phyloP scores from a whole-genome alignment of 1,140 invertebrate genomes.

The Zaprionus ornatus region DNA sequence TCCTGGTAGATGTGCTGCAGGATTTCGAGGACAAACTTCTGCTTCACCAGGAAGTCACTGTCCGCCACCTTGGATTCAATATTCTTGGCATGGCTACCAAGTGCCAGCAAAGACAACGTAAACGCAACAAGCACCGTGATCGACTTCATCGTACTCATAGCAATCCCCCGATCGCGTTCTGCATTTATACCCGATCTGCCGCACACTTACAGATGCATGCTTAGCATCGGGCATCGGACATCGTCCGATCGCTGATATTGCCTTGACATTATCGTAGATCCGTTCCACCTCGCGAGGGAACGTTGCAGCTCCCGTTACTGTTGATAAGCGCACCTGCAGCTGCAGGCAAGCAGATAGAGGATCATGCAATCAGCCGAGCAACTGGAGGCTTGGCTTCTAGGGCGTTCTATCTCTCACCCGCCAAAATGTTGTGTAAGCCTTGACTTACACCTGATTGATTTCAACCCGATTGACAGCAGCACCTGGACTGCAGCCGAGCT shows the following conservation, averaged over 20 bases:
- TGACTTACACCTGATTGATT: background rate
- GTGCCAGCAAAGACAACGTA: slow-evolving; percentile 62
- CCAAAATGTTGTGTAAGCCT: background rate
- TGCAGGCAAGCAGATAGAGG: background rate
- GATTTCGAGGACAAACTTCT: slow-evolving; percentile 85
- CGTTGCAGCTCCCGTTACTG: background rate
- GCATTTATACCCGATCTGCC: slow-evolving; percentile 58
- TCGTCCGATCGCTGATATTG: slow-evolving; percentile 38
- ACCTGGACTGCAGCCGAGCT: slow-evolving; percentile 11
- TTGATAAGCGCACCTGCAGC: slow-evolving; percentile 24
- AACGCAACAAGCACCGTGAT: slow-evolving; percentile 73
- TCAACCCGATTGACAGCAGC: background rate
- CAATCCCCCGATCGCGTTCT: slow-evolving; percentile 27
- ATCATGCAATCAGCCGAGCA: background rate
- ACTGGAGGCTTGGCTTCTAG: slow-evolving; percentile 18
- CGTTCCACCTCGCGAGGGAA: slow-evolving; percentile 38
- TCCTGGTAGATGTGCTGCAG: slow-evolving; percentile 85
- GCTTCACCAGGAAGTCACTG: slow-evolving; percentile 86
- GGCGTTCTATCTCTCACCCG: background rate
- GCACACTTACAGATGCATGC: slow-evolving; percentile 17
- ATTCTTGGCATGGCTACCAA: slow-evolving; percentile 83
- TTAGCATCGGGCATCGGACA: slow-evolving; percentile 26
- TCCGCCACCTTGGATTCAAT: slow-evolving; percentile 84
- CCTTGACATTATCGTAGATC: slow-evolving; percentile 71
- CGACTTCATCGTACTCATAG: slow-evolving; percentile 81